A percentile compares a stretch with the other conserved stretches of the same genome.
Conservation (phyloP, 2,797 vertebrate species). For the Denticeps clupeoides region DNA sequence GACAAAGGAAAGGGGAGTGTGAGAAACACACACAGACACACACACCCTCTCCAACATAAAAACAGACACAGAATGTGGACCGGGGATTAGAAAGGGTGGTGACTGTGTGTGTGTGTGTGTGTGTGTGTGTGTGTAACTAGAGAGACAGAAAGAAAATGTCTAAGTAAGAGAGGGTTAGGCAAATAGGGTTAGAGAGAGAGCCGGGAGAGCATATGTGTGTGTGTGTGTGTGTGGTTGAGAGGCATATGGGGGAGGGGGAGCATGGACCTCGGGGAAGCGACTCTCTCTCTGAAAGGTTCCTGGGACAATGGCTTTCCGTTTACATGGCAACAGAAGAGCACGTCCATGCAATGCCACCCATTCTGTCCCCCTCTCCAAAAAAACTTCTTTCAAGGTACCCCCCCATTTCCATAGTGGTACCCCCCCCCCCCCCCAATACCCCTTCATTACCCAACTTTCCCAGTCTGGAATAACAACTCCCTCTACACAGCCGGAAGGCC, state of each 20-base stretch:
- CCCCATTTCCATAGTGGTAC: neutral
- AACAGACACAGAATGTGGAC: neutral
- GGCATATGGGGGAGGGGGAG: slow-evolving; percentile 38
- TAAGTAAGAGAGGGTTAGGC: neutral
- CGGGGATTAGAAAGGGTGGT: neutral
- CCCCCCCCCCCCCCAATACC: slow-evolving; percentile 9
- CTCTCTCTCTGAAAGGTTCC: slow-evolving; percentile 68
- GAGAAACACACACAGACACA: slow-evolving; percentile 13
- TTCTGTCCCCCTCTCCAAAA: slow-evolving; percentile 27
- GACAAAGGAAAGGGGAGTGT: slow-evolving; percentile 25
- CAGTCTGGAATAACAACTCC: slow-evolving; percentile 16
- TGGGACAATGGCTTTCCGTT: slow-evolving; percentile 67
- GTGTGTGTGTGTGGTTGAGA: slow-evolving; percentile 29
- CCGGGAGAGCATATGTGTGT: slow-evolving; percentile 1
- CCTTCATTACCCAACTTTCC: slow-evolving; percentile 3
- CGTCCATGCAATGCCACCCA: slow-evolving; percentile 22
- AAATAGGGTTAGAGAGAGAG: neutral
- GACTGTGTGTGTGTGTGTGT: neutral
- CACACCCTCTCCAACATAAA: too few species aligned
- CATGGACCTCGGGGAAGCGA: slow-evolving; percentile 59
- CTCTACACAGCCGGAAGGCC: too few species aligned
- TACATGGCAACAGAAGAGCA: slow-evolving; percentile 65
- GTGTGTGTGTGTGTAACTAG: slow-evolving; percentile 1
- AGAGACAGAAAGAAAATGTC: slow-evolving; percentile 7
- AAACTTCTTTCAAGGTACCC: slow-evolving; percentile 39